A percentile compares a stretch with the other conserved stretches of the same genome.
phyloP scores from a whole-genome alignment of 2,888 invertebrate genomes.

The Anoncus sp. region DNA sequence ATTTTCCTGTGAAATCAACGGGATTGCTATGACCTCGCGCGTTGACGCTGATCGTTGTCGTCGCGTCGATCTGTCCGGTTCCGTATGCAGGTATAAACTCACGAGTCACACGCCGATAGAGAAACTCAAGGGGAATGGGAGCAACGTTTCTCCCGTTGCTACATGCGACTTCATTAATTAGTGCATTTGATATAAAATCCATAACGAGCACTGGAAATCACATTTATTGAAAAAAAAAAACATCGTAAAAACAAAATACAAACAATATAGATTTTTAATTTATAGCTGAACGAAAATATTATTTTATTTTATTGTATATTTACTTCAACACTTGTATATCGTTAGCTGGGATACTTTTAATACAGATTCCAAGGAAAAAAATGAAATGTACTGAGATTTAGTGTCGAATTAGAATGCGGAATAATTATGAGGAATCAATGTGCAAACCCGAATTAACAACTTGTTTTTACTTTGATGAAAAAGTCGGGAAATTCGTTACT shows the following conservation, averaged over 20 bases:
- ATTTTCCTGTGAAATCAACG: slow-evolving; percentile 34
- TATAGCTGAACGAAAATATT: not conserved
- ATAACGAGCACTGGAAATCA: not conserved
- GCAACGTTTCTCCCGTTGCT: slow-evolving; percentile 16
- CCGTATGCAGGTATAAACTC: slow-evolving; percentile 4
- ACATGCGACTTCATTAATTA: slow-evolving; percentile 12
- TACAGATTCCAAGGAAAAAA: not conserved
- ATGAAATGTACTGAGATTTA: not conserved
- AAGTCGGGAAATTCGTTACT: not conserved
- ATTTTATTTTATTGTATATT: not conserved
- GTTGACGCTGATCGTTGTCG: slow-evolving; percentile 22
- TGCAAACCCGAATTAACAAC: not conserved
- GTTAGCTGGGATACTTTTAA: not conserved
- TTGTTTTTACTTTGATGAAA: no score
- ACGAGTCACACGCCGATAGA: not conserved
- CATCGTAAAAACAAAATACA: not conserved
- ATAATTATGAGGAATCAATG: slow-evolving; percentile 4
- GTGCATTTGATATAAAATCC: slow-evolving; percentile 8
- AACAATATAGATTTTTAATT: slow-evolving; percentile 15
- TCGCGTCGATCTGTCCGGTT: slow-evolving; percentile 18
- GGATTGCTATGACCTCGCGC: slow-evolving; percentile 10
- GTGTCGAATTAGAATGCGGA: not conserved
- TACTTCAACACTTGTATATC: not conserved
- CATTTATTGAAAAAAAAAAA: not conserved
- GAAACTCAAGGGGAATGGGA: slow-evolving; percentile 16